Percentiles rank a stretch among this genome's conserved stretches.
These are phyloP conservation scores for Lysandra coridon DNA, from an alignment of 2,888 invertebrate species.

Conservation along the genomic window DNA sequence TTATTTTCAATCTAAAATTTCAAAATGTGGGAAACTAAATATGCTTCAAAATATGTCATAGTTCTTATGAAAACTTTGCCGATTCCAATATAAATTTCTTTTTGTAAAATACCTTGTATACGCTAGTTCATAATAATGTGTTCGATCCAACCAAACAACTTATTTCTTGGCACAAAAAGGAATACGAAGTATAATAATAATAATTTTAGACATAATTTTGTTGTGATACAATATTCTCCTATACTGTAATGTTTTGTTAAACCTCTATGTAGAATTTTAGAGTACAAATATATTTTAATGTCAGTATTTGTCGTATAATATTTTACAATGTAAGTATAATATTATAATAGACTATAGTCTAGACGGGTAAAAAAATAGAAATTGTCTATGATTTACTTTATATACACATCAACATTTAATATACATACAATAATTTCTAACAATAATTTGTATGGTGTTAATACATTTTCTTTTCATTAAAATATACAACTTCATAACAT, in stretches of 20 bases:
- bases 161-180: not conserved
- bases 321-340: conserved; percentile 37
- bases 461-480: conserved; percentile 30
- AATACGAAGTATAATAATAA: conserved; percentile 34
- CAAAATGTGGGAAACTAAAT: not conserved
- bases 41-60: not conserved
- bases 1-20: not conserved
- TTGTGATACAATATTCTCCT: conserved; percentile 31
- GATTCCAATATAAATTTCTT: not conserved
- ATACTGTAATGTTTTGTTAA: conserved; percentile 26
- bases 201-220: conserved; percentile 36
- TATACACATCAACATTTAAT: conserved; percentile 70
- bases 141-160: not conserved
- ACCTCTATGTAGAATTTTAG: conserved; percentile 26
- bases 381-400: conserved; percentile 53
- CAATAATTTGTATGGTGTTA: conserved; percentile 42
- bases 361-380: conserved; percentile 51
- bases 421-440: conserved; percentile 51
- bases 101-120: not conserved
- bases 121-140: conserved; percentile 7
- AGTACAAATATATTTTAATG: conserved; percentile 33
- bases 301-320: conserved; percentile 35
- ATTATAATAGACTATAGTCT: not conserved
- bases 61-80: not conserved
- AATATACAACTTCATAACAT: conserved; percentile 34